A percentile compares a stretch with the other conserved stretches of the same genome.
Conservation (phyloP, 2,888 invertebrate genomes). For the Oegoconia quadripuncta region DNA sequence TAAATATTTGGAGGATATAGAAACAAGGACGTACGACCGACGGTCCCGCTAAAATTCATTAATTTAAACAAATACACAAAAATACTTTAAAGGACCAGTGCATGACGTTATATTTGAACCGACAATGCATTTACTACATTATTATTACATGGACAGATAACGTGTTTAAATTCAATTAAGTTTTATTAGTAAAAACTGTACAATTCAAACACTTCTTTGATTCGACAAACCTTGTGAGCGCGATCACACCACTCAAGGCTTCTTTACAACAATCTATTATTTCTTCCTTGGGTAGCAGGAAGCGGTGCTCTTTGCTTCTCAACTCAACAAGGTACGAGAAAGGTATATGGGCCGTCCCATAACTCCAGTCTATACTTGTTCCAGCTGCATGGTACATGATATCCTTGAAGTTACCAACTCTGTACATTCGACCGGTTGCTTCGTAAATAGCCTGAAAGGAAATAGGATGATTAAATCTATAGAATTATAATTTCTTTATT, state of each 20-base stretch:
- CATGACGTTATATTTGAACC: too few relatives aligned
- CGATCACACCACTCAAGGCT: slow-evolving; percentile 47
- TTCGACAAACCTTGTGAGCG: slow-evolving; percentile 54
- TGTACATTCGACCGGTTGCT: slow-evolving; percentile 60
- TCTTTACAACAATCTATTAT: slow-evolving; percentile 60
- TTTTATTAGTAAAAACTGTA: slow-evolving; percentile 23
- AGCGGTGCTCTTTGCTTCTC: slow-evolving; percentile 55
- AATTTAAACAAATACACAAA: too few relatives aligned
- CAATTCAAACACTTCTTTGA: slow-evolving; percentile 50
- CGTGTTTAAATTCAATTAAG: not conserved
- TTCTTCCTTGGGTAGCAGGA: slow-evolving; percentile 52
- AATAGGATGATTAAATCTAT: not conserved
- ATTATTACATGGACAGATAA: not conserved
- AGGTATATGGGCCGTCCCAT: slow-evolving; percentile 62
- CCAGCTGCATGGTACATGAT: slow-evolving; percentile 66
- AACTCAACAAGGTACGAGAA: slow-evolving; percentile 66
- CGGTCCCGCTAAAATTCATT: too few relatives aligned
- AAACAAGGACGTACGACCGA: too few relatives aligned
- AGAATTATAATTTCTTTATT: not conserved
- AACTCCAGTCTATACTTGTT: slow-evolving; percentile 72
- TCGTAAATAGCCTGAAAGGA: slow-evolving; percentile 62
- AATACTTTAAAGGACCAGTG: too few relatives aligned
- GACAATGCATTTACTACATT: too few relatives aligned
- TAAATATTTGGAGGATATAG: too few relatives aligned
- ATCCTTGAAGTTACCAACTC: slow-evolving; percentile 69